phyloP scores from a whole-genome alignment of 2,888 invertebrate species.

The Acanthosepion lycidas region DNA sequence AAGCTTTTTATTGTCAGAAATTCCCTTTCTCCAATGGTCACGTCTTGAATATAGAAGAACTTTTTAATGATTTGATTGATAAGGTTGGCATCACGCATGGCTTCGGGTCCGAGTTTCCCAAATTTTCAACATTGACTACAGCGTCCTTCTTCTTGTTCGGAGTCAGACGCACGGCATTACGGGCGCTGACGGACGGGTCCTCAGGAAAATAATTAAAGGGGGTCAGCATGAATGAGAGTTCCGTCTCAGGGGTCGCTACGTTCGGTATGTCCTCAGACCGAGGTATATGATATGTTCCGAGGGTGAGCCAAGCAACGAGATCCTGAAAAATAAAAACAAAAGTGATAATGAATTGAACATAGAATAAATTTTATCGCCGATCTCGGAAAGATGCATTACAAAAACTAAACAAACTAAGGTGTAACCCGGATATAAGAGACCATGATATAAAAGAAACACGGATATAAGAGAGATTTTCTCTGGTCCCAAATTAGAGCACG shows the following conservation, averaged over 20 bases:
- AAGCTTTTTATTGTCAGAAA: neutral
- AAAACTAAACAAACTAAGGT: too few relatives aligned
- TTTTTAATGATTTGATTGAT: conserved; percentile 23
- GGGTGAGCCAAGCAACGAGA: conserved; percentile 63
- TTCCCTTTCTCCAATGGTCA: neutral
- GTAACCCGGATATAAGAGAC: too few relatives aligned
- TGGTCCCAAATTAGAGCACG: too few relatives aligned
- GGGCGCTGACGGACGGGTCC: conserved; percentile 56
- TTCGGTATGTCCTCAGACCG: conserved; percentile 64
- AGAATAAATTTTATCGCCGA: too few relatives aligned
- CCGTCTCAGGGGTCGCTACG: conserved; percentile 58
- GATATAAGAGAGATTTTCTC: too few relatives aligned
- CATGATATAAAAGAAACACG: too few relatives aligned
- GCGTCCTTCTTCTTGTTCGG: conserved; percentile 36
- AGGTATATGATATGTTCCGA: conserved; percentile 62
- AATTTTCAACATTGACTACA: neutral
- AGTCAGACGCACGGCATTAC: conserved; percentile 53
- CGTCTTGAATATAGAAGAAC: conserved; percentile 38
- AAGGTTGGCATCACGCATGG: conserved; percentile 4
- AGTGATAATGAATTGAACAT: too few relatives aligned
- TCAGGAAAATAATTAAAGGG: conserved; percentile 64
- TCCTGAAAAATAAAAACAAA: conserved; percentile 56
- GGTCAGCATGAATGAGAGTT: conserved; percentile 58
- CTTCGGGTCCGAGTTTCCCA: conserved; percentile 1
- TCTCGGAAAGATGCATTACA: too few relatives aligned